Evolutionary conservation across 2,113 vertebrate species (phyloP), one percentile per base, ranked within the genome.

Genomic region (Atlantisia rogersi): DNA sequence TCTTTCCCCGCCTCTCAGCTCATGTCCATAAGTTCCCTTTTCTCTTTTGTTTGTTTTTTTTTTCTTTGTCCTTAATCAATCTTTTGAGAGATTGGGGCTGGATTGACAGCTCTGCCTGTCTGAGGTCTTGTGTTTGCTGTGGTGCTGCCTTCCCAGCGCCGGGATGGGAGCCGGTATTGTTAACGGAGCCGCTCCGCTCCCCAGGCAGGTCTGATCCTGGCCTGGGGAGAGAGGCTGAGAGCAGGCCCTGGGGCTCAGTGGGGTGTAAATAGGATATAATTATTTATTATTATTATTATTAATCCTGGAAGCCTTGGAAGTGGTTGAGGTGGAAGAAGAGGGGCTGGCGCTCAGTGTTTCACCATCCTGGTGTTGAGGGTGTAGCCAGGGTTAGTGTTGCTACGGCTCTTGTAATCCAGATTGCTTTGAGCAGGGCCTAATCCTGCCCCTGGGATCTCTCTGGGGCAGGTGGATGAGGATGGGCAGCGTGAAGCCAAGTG

Each of bases 1-100:
- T 78, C 85, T 82, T 90, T 92, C 94, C 90, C 94, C 91, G 58
- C 93, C 95, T 94, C 97, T 91, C 94, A 95, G 95, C 94, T 96
- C 95, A 94, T 71, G 91, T 22, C 94, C 94, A 82, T 35, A 91
- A 96, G 90, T 94, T 96, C 92, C 70, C 85, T 94, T 95, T 92
- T 92, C 86, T 79, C 80, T 64, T 92, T 95, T 93, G 75, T 96
- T 97, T 96, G 74, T 92, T 95, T 89, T 83, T 80, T 52, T 53
- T 53, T 37, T n/a, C 55, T 55, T 35, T 50, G 68, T 55, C 90
- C 80, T 96, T 96, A 96, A 97, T 97, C 86, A 86, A 88, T 90
- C 96, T 96, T 96, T 97, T 96, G 93, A 97, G 92, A 15, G 88
- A 19, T 46, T 2, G 86, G 78, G 81, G 63, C 60, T 2, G 50